Base-by-base conservation (phyloP, 2,888 invertebrate genomes). In the Sipha maydis region DNA sequence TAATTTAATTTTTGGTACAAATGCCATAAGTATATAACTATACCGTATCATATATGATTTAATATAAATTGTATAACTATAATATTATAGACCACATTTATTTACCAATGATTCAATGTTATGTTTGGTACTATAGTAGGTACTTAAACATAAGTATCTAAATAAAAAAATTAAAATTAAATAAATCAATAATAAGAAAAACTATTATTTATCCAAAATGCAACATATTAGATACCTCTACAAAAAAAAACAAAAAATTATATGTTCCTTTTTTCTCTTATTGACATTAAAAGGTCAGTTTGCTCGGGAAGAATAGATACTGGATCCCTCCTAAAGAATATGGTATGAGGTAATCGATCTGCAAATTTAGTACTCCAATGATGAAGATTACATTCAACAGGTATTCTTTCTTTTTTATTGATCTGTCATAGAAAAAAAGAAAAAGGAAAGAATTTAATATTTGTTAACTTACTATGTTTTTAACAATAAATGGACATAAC, bases 311-410 rank as follows among this genome's bases (percentile, higher is more conserved):
- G 94, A 41, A 96, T 92, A 0, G 95, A 92, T 90, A 94, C 94
- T 31, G 91, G 91, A 14, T 93, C 92, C 90, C 93, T 92, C 90
- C 93, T 93, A 94, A 94, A 95, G 91, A 93, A 91, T 31, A 90
- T 90, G 3, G 92, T 92, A 89, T 92, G 92, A 8, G 94, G 94
- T 90, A 96, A 91, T 89, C 94, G 93, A 8, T 96, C 94, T 69
- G 93, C 92, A 5, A 93, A 91, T 90, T 95, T 94, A 8, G 94
- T 94, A 89, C 95, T 94, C 95, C 95, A 96, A 91, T 97, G 97
- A 91, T 95, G 95, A 85, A 97, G 93, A 90, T 95, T 93, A 91
- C 97, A 97, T 90, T 95, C 93, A 0, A 97, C 95, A 90, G 94
- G 94, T 0, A 95, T 95, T 91, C 94, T 94, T 92, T 97, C 97